Evolutionary conservation across 2,888 invertebrate species (phyloP), one percentile per base, ranked within the genome.

Genomic region (Pterostichus madidus): DNA sequence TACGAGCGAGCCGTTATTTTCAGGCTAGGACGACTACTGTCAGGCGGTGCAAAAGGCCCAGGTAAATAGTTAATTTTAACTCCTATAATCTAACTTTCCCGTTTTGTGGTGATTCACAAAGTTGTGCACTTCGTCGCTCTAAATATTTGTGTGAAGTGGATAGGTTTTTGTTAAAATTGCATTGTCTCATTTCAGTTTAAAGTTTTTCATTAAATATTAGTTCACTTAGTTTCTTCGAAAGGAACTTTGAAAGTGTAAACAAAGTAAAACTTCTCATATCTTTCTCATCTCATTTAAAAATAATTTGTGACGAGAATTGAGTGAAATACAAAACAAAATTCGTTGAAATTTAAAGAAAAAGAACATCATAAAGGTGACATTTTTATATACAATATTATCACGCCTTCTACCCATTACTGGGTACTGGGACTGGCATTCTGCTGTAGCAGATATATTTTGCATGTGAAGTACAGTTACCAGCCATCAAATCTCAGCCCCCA

Each of bases 1-100:
- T 98, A 98, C 89, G 98, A 98, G 89, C 92, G 98, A 84, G 98
- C 98, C 0, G 98, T 98, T 46, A 98, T 98, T 89, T 98, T 98
- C 89, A 94, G 98, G 75, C 91, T 98, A 82, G 98, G 98, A 5
- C 93, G 98, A 83, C 92, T 98, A 35, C 91, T 97, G 77, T 94
- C 96, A 1, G 98, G 98, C 15, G 98, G 98, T 15, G 97, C 98
- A 6, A 98, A 97, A 90, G 98, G 98, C 84, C 97, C 97, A 86
- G 97, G 97, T 96, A 91, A 91, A 91, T 83, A 83, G 68, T 83
- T 83, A 77, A 84, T 56, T 77, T 32, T 35, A 64, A 64, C 64
- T 64, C 15, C 44, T 17, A 73, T 11, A 46, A 31, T 49, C 31
- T 46, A 46, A 73, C 44, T 46, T 73, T 53, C 11, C 7, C 15